phyloP scores from a whole-genome alignment of 37 sponge, comb jelly and placozoan species.

The Hormiphora californensis region DNA sequence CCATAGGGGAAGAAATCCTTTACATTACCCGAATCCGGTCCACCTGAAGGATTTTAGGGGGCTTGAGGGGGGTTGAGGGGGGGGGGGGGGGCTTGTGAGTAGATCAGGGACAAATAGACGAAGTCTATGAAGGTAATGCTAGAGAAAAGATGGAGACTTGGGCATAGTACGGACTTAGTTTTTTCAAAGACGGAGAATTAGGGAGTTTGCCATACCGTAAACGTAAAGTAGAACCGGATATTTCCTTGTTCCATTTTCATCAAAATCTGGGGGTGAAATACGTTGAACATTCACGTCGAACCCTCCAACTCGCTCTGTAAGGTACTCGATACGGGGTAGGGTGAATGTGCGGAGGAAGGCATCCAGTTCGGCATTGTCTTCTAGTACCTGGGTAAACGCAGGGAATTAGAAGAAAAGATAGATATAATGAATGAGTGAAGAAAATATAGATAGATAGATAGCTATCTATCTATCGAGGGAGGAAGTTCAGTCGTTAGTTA shows the following conservation, averaged over 20 bases:
- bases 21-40: constrained; percentile 22
- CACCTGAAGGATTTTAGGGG: background rate
- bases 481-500: no score
- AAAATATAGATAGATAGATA: no score
- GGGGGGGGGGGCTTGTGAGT: background rate
- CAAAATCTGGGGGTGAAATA: constrained; percentile 37
- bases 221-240: constrained; percentile 24
- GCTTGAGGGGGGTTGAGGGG: background rate
- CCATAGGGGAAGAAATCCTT: constrained; percentile 15
- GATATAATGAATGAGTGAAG: no score
- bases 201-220: background rate
- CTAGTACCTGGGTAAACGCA: background rate
- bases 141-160: background rate
- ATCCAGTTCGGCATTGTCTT: background rate
- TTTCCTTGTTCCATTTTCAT: background rate
- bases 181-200: background rate
- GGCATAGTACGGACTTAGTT: background rate
- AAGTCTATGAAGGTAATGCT: no score
- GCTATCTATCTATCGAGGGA: no score
- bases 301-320: background rate
- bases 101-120: no score
- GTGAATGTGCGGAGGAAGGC: background rate
- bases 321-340: background rate
- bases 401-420: no score
- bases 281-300: constrained; percentile 11